Percentiles rank a stretch among this genome's conserved stretches.
These are phyloP conservation scores for Dynastes hyllus DNA, from an alignment of 2,888 invertebrate genomes.

Conservation along the genomic window DNA sequence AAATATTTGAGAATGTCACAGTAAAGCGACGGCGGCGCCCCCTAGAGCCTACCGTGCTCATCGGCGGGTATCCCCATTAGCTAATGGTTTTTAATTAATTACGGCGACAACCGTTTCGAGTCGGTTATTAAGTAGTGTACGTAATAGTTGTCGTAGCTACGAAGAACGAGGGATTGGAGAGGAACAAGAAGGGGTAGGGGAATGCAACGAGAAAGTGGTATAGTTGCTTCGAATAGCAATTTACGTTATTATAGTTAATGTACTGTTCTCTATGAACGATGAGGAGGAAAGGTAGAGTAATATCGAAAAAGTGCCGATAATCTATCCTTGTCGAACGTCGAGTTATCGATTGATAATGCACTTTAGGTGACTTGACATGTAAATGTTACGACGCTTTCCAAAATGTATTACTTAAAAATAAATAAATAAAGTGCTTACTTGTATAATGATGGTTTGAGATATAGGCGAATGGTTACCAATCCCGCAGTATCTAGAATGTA, in stretches of 20 bases:
- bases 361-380: too few relatives aligned
- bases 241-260: neutral
- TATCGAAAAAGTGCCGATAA: neutral
- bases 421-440: too few relatives aligned
- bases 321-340: too few relatives aligned
- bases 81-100: slow-evolving; percentile 39
- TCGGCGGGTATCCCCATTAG: slow-evolving; percentile 18
- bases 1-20: slow-evolving; percentile 41
- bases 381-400: too few relatives aligned
- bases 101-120: slow-evolving; percentile 7
- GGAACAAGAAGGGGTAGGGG: too few relatives aligned
- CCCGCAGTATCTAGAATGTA: too few relatives aligned
- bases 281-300: neutral
- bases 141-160: neutral
- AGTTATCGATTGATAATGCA: too few relatives aligned
- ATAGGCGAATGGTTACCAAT: too few relatives aligned
- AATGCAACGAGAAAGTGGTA: too few relatives aligned
- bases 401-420: too few relatives aligned
- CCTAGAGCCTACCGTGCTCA: slow-evolving; percentile 15
- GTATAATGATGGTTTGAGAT: too few relatives aligned
- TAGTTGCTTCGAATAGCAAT: too few relatives aligned
- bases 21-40: slow-evolving; percentile 2
- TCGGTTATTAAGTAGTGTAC: slow-evolving; percentile 4
- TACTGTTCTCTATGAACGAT: neutral
- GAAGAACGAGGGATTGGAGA: neutral